Evolutionary conservation across 2,797 vertebrate genomes (phyloP), one percentile per base, ranked within the genome.

Genomic region (Sandelia bainsii): DNA sequence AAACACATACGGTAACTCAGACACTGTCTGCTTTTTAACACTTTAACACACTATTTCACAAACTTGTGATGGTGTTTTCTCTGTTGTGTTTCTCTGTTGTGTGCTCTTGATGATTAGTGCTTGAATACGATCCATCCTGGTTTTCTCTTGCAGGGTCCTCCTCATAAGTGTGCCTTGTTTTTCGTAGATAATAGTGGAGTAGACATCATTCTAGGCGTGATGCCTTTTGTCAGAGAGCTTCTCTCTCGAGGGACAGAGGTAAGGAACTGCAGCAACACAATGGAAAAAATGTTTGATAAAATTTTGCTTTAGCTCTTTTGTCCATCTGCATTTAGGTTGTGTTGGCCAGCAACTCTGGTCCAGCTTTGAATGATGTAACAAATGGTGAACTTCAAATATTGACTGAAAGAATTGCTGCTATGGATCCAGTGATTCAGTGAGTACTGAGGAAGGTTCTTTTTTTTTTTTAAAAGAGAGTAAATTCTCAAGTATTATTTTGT

Each of bases 121-220:
- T 84, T 85, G 39, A 87, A 87, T 53, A 77, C 77, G 20, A 64
- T 66, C 79, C 75, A 51, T 87, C 79, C 77, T 84, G 94, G 83
- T 95, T 95, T 96, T 97, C 89, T 96, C 93, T 97, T 97, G 61
- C 96, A 99, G 98, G 98, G 96, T 89, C 96, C 96, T 82, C 96
- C 98, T 96, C 98, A 99, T 92, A 97, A 96, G 96, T 99, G 98
- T 97, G 98, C 98, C 94, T 97, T 99, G 96, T 98, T 99, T 96
- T 99, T 99, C 94, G 97, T 99, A 95, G 98, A 99, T 96, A 99
- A 99, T 95, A 99, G 98, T 93, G 98, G 98, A 91, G 94, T 99
- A 91, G 98, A 99, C 95, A 96, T 99, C 92, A 99, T 99, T 94
- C 96, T 99, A 90, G 98, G 98, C 83, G 96, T 99, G 92, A 99